Conservation (phyloP, 2,888 invertebrate genomes). For the Listrodromus nycthemerus region DNA sequence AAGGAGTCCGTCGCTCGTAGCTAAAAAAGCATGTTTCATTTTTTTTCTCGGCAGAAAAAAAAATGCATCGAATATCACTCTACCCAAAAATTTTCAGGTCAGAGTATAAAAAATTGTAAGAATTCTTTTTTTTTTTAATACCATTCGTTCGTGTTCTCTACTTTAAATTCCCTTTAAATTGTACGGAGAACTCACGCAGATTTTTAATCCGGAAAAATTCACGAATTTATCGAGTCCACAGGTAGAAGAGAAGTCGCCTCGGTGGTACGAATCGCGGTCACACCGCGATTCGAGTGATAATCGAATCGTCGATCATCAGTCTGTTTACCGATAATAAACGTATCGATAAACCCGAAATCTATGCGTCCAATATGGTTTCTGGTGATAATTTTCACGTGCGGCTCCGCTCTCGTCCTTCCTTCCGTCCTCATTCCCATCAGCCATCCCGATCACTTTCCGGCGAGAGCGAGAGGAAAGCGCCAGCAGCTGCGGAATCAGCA, state of each 20-base stretch:
- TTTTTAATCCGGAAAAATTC: too few relatives aligned
- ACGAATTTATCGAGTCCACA: not conserved
- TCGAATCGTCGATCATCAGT: conserved; percentile 45
- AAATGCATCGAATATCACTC: too few relatives aligned
- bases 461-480: conserved; percentile 46
- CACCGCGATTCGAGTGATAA: conserved; percentile 27
- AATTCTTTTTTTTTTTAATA: too few relatives aligned
- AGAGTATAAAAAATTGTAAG: too few relatives aligned
- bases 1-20: not conserved
- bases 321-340: conserved; percentile 47
- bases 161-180: too few relatives aligned
- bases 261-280: conserved; percentile 9
- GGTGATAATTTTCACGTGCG: conserved; percentile 52
- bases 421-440: conserved; percentile 35
- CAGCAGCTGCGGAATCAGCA: conserved; percentile 50
- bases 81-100: too few relatives aligned
- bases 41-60: too few relatives aligned
- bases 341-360: conserved; percentile 40
- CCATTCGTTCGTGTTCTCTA: too few relatives aligned
- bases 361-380: conserved; percentile 25
- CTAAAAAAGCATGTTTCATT: too few relatives aligned
- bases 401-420: conserved; percentile 33
- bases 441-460: conserved; percentile 44
- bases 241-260: not conserved
- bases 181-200: too few relatives aligned